phyloP scores from a whole-genome alignment of 2,888 invertebrate genomes.

The Ametastegia equiseti region DNA sequence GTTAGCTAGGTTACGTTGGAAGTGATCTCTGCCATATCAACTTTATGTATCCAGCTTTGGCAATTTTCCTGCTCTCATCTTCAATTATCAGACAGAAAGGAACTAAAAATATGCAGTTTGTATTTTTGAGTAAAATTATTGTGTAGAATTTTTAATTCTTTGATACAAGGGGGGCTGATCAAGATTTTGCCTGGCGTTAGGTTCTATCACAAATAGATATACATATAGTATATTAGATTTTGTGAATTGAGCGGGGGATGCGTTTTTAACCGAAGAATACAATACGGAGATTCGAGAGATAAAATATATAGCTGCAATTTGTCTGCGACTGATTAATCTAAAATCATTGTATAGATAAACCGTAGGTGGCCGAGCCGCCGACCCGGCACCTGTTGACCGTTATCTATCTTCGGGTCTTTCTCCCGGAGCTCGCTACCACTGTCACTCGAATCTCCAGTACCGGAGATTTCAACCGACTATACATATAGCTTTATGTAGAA shows the following conservation, averaged over 20 bases:
- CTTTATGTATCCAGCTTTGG: too few relatives aligned
- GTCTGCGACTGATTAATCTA: slow-evolving; percentile 28
- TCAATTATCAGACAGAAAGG: too few relatives aligned
- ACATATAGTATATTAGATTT: background rate
- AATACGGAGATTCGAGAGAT: background rate
- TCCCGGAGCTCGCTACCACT: slow-evolving; percentile 13
- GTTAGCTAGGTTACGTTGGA: too few relatives aligned
- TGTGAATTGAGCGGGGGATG: background rate
- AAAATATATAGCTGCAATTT: slow-evolving; percentile 16
- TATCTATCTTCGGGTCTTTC: slow-evolving; percentile 5
- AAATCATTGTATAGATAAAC: slow-evolving; percentile 31
- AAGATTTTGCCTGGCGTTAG: background rate
- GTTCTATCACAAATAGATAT: too few relatives aligned
- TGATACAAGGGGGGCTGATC: background rate
- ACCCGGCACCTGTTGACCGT: slow-evolving; percentile 38
- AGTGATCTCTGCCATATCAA: too few relatives aligned
- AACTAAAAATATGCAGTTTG: too few relatives aligned
- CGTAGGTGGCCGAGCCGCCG: slow-evolving; percentile 35
- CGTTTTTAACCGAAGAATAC: background rate
- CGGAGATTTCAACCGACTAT: slow-evolving; percentile 9
- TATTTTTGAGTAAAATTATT: too few relatives aligned
- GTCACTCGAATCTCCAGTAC: background rate
- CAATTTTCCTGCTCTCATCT: too few relatives aligned
- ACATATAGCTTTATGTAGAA: background rate
- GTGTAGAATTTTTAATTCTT: too few relatives aligned